Conservation (phyloP, 2,113 vertebrate species). For the Notarius lentiginosus region DNA sequence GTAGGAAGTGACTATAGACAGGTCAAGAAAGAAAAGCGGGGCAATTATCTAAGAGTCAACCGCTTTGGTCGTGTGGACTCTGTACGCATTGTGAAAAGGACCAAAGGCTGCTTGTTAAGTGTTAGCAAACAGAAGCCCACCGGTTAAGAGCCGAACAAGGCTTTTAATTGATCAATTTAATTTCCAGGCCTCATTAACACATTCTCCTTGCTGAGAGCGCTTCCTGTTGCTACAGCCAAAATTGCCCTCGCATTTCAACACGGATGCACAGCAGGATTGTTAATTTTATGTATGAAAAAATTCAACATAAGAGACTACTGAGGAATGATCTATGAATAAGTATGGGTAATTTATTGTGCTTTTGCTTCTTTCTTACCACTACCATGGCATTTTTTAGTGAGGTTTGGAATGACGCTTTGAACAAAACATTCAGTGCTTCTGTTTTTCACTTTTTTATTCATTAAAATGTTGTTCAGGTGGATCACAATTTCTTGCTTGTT, state of each 20-base stretch:
- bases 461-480: background rate
- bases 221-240: constrained; percentile 73
- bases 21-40: constrained; percentile 55
- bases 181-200: constrained; percentile 72
- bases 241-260: constrained; percentile 64
- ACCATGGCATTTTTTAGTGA: constrained; percentile 14
- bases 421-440: background rate
- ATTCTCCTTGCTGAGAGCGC: constrained; percentile 73
- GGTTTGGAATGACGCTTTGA: background rate
- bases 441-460: background rate
- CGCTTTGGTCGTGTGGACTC: constrained; percentile 56
- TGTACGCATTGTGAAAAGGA: constrained; percentile 62
- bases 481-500: background rate
- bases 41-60: constrained; percentile 75
- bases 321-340: constrained; percentile 12
- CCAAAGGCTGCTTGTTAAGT: constrained; percentile 69
- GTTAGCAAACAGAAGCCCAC: constrained; percentile 57
- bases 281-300: constrained; percentile 55
- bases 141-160: constrained; percentile 65
- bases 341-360: constrained; percentile 12
- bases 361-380: background rate
- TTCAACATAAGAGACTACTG: constrained; percentile 6
- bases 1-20: constrained; percentile 42
- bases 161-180: constrained; percentile 72
- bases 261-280: constrained; percentile 39